Conservation (phyloP, 2,888 invertebrate genomes). For the Pseudeuparius sepicola region DNA sequence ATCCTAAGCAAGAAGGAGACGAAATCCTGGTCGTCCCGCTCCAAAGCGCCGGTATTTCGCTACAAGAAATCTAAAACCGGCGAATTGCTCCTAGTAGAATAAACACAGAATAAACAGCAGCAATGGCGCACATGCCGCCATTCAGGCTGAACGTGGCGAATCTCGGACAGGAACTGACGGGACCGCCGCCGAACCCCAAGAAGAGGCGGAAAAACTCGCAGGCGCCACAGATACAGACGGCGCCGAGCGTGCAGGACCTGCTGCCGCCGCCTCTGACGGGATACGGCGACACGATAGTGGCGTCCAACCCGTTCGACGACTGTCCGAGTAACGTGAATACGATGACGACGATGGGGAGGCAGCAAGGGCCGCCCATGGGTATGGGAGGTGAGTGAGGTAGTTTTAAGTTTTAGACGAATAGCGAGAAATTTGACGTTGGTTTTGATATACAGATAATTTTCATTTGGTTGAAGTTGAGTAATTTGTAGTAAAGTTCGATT, state of each 20-base stretch:
- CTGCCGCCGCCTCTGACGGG: constrained; percentile 80
- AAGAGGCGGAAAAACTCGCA: constrained; percentile 72
- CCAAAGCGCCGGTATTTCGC: constrained; percentile 44
- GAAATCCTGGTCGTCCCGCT: constrained; percentile 44
- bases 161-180: constrained; percentile 46
- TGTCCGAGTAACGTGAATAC: constrained; percentile 49
- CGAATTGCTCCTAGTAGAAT: constrained; percentile 27
- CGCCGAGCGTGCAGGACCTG: constrained; percentile 65
- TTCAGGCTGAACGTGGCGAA: constrained; percentile 38
- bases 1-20: constrained; percentile 43
- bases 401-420: too few relatives aligned
- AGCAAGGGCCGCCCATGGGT: constrained; percentile 33
- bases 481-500: too few relatives aligned
- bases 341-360: constrained; percentile 33
- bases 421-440: too few relatives aligned
- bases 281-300: constrained; percentile 88
- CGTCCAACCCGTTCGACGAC: constrained; percentile 92
- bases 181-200: constrained; percentile 75
- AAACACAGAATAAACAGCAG: constrained; percentile 15
- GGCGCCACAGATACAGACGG: constrained; percentile 56
- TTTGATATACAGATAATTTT: too few relatives aligned
- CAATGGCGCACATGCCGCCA: constrained; percentile 39
- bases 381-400: constrained; percentile 28
- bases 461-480: too few relatives aligned
- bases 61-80: constrained; percentile 40